phyloP scores from a whole-genome alignment of 1,140 invertebrate species.

The Zelostemma sp. region DNA sequence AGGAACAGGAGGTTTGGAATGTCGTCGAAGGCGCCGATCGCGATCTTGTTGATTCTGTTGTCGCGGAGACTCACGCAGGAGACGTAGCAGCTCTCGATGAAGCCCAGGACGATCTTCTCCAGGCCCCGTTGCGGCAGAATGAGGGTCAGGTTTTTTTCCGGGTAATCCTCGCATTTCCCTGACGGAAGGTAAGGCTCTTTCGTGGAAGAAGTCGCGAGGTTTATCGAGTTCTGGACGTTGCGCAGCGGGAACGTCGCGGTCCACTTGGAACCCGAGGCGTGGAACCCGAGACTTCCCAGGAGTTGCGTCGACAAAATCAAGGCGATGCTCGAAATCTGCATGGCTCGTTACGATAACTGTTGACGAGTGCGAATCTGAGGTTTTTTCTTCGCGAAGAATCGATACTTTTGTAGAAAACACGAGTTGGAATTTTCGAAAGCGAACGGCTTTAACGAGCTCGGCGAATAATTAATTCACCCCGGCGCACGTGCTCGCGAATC shows the following conservation, averaged over 20 bases:
- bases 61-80: slow-evolving; percentile 52
- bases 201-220: slow-evolving; percentile 14
- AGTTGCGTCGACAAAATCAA: slow-evolving; percentile 13
- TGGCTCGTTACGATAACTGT: not conserved
- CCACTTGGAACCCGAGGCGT: slow-evolving; percentile 27
- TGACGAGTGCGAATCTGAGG: too few relatives aligned
- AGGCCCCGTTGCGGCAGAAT: slow-evolving; percentile 46
- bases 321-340: slow-evolving; percentile 2
- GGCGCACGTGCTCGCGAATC: slow-evolving; percentile 13
- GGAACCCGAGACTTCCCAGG: slow-evolving; percentile 12
- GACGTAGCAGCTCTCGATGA: slow-evolving; percentile 46
- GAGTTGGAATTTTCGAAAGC: not conserved
- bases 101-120: slow-evolving; percentile 44
- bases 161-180: slow-evolving; percentile 54
- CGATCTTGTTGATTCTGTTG: slow-evolving; percentile 54
- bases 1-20: slow-evolving; percentile 51
- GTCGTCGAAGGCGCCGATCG: slow-evolving; percentile 45
- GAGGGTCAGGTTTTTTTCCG: slow-evolving; percentile 39
- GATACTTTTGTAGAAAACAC: not conserved
- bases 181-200: slow-evolving; percentile 34
- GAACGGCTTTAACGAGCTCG: not conserved
- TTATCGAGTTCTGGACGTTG: slow-evolving; percentile 39
- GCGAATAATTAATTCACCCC: not conserved
- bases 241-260: slow-evolving; percentile 45
- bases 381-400: not conserved